phyloP scores from a whole-genome alignment of 2,113 vertebrate genomes.

The Emydocephalus ijimae region DNA sequence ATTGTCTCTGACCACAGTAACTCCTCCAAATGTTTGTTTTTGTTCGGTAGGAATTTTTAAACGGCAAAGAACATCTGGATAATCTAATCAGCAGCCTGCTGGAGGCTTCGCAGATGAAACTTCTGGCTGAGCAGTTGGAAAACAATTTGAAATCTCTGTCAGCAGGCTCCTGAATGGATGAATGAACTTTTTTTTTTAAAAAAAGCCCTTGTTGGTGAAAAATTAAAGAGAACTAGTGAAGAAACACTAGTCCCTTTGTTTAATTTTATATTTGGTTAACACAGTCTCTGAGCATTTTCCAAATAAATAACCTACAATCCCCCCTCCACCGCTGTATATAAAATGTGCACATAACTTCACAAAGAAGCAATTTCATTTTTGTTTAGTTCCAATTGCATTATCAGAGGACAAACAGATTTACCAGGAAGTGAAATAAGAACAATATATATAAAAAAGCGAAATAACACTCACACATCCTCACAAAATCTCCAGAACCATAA shows the following conservation, averaged over 20 bases:
- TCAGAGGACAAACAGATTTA: not conserved
- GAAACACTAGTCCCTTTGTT: not conserved
- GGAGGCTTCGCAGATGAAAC: constrained; percentile 74
- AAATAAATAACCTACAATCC: not conserved
- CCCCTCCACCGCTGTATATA: not conserved
- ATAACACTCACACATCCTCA: no score
- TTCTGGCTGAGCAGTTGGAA: constrained; percentile 76
- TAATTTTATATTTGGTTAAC: not conserved
- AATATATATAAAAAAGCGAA: no score
- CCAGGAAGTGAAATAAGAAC: no score
- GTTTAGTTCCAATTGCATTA: not conserved
- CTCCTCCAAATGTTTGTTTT: not conserved
- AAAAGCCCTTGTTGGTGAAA: not conserved
- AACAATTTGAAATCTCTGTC: constrained; percentile 56
- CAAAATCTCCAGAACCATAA: no score
- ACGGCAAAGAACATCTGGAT: constrained; percentile 78
- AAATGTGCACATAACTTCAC: not conserved
- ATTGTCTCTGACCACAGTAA: not conserved
- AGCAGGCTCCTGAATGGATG: constrained; percentile 45
- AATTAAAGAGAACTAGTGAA: not conserved
- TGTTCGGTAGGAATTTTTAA: constrained; percentile 80
- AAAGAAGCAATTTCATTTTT: not conserved
- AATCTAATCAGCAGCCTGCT: constrained; percentile 78
- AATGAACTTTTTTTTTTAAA: not conserved
- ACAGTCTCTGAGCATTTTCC: not conserved